These are phyloP conservation scores for Idaea straminata DNA, from an alignment of 2,888 invertebrate species.

Conservation along the genomic window DNA sequence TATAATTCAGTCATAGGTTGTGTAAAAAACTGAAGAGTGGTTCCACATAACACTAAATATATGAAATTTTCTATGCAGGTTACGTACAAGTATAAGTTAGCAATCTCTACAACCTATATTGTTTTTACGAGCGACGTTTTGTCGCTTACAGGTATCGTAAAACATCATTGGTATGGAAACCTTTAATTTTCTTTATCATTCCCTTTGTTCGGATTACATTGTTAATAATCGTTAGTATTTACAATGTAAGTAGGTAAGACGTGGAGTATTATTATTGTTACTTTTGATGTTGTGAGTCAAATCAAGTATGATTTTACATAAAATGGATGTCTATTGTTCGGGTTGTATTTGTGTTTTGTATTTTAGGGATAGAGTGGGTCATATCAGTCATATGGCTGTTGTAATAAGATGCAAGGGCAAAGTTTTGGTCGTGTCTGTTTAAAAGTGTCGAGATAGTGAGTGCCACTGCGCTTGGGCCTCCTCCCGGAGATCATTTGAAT, in stretches of 20 bases:
- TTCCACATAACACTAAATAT: not conserved
- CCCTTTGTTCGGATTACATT: constrained; percentile 62
- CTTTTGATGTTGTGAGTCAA: constrained; percentile 6
- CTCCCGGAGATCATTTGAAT: constrained; percentile 63
- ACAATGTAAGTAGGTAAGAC: constrained; percentile 43
- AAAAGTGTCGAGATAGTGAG: constrained; percentile 70
- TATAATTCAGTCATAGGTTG: constrained; percentile 15
- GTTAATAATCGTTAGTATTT: constrained; percentile 56
- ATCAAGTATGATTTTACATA: constrained; percentile 3
- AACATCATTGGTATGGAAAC: constrained; percentile 71
- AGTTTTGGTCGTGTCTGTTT: constrained; percentile 39
- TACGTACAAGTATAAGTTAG: constrained; percentile 25
- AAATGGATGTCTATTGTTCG: not conserved
- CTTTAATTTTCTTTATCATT: constrained; percentile 74
- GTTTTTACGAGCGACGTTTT: constrained; percentile 66
- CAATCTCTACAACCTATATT: constrained; percentile 51
- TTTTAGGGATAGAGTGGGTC: constrained; percentile 11
- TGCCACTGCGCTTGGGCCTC: constrained; percentile 67
- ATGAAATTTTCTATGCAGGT: constrained; percentile 17
- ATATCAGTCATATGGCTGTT: constrained; percentile 20
- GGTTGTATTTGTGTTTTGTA: constrained; percentile 3
- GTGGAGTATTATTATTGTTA: constrained; percentile 28
- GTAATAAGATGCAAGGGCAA: constrained; percentile 38
- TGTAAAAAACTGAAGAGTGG: constrained; percentile 16
- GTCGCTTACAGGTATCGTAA: constrained; percentile 74